phyloP scores from a whole-genome alignment of 2,888 invertebrate species.

The Malthinus seriepunctatus region DNA sequence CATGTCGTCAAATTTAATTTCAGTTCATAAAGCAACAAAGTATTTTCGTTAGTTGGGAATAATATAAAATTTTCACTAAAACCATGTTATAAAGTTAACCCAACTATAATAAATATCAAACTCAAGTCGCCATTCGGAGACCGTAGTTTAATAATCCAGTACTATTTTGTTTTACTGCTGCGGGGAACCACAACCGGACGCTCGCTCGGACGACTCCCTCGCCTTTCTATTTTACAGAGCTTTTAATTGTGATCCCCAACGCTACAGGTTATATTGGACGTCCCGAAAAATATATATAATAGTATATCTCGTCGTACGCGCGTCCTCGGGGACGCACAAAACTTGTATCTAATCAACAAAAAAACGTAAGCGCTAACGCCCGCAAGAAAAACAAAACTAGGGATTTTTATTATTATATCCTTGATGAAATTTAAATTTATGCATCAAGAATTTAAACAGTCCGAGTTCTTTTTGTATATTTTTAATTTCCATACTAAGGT shows the following conservation, averaged over 20 bases:
- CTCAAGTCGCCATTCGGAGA: conserved; percentile 8
- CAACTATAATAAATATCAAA: conserved; percentile 5
- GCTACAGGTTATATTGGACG: conserved; percentile 27
- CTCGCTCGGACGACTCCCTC: conserved; percentile 19
- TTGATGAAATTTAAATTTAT: conserved; percentile 27
- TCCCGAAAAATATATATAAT: conserved; percentile 14
- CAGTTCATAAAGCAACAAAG: conserved; percentile 3
- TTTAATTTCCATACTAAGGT: conserved; percentile 19
- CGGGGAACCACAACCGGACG: conserved; percentile 26
- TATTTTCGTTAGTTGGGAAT: not conserved
- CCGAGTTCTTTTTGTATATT: conserved; percentile 21
- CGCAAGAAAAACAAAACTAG: conserved; percentile 19
- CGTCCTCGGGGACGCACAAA: conserved; percentile 18
- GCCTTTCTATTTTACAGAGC: conserved; percentile 22
- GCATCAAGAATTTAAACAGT: conserved; percentile 15
- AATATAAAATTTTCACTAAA: conserved; percentile 4
- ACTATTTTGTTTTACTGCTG: conserved; percentile 26
- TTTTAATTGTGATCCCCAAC: conserved; percentile 24
- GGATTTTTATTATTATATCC: conserved; percentile 13
- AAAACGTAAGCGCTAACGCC: conserved; percentile 7
- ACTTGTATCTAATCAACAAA: conserved; percentile 10
- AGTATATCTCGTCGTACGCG: not conserved
- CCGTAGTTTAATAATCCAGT: conserved; percentile 24
- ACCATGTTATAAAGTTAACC: conserved; percentile 3
- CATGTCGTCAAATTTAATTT: no score